Conservation (phyloP, 1,140 invertebrate species). For the Conopomorpha cramerella region DNA sequence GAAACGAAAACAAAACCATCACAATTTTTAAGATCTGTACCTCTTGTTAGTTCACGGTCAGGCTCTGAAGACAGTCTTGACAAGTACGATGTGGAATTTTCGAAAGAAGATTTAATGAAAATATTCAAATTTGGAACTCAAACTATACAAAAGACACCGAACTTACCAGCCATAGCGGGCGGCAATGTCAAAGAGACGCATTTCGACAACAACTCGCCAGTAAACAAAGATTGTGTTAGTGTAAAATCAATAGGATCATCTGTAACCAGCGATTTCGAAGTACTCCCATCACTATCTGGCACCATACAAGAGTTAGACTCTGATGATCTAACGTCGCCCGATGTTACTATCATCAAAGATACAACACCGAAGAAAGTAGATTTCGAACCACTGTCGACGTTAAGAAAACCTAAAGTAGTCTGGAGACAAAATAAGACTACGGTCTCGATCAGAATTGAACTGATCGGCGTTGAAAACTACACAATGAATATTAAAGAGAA, state of each 20-base stretch:
- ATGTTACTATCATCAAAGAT: constrained; percentile 3
- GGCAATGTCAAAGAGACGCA: no score
- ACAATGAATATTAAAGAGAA: constrained; percentile 20
- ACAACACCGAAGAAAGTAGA: constrained; percentile 2
- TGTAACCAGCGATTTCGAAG: constrained; percentile 3
- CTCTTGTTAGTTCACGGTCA: no score
- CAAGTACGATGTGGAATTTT: no score
- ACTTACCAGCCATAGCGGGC: no score
- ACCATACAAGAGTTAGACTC: constrained; percentile 20
- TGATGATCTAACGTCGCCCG: constrained; percentile 23
- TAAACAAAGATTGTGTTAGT: no score
- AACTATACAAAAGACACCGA: no score
- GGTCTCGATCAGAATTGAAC: constrained; percentile 29
- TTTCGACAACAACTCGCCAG: no score
- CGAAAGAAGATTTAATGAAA: no score
- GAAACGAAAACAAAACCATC: no score
- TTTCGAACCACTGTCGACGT: constrained; percentile 9
- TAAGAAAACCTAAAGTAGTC: constrained; percentile 26
- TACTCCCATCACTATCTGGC: background rate
- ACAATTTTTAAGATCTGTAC: no score
- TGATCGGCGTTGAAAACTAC: constrained; percentile 28
- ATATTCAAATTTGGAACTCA: no score
- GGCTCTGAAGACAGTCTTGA: no score
- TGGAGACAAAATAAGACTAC: constrained; percentile 30
- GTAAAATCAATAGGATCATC: background rate